A percentile compares a stretch with the other conserved stretches of the same genome.
Evolutionary conservation across 2,797 vertebrate species (phyloP).

Genomic region (Sebastes steindachneri): DNA sequence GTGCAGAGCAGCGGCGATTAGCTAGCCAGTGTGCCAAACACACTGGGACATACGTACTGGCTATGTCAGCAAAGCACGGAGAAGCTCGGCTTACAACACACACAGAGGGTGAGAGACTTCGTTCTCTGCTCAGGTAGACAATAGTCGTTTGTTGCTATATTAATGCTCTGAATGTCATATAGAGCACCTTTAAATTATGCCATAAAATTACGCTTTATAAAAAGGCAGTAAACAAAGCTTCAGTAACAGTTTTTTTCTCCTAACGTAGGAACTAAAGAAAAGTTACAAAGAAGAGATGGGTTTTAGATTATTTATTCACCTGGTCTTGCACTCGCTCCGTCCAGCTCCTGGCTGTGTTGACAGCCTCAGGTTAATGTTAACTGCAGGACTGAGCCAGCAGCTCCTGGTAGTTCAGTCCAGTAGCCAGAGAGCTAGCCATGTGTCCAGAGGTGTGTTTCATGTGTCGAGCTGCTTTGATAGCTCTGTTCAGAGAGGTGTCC

Average conservation of each 20-base stretch:
- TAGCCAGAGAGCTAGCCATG: slow-evolving; percentile 82
- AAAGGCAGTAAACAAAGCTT: not conserved
- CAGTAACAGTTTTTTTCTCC: not conserved
- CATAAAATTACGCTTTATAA: not conserved
- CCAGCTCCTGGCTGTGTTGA: not conserved
- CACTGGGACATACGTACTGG: no score
- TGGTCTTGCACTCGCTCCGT: not conserved
- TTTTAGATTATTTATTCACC: slow-evolving; percentile 24
- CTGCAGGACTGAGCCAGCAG: slow-evolving; percentile 79
- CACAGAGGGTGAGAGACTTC: not conserved
- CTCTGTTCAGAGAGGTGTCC: slow-evolving; percentile 79
- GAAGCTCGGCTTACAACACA: no score
- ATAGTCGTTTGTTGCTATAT: not conserved
- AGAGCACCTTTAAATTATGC: no score
- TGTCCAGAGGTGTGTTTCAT: slow-evolving; percentile 79
- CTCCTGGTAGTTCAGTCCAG: slow-evolving; percentile 76
- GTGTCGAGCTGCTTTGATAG: slow-evolving; percentile 81
- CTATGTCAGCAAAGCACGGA: no score
- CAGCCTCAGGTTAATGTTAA: slow-evolving; percentile 32
- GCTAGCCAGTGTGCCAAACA: no score
- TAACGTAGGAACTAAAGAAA: not conserved
- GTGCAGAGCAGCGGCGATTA: no score
- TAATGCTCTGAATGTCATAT: no score
- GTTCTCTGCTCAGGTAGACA: not conserved
- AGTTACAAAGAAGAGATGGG: not conserved